A percentile compares a stretch with the other conserved stretches of the same genome.
These are phyloP conservation scores for Calcarius lapponicus DNA, from an alignment of 2,797 vertebrate species.

Conservation along the genomic window DNA sequence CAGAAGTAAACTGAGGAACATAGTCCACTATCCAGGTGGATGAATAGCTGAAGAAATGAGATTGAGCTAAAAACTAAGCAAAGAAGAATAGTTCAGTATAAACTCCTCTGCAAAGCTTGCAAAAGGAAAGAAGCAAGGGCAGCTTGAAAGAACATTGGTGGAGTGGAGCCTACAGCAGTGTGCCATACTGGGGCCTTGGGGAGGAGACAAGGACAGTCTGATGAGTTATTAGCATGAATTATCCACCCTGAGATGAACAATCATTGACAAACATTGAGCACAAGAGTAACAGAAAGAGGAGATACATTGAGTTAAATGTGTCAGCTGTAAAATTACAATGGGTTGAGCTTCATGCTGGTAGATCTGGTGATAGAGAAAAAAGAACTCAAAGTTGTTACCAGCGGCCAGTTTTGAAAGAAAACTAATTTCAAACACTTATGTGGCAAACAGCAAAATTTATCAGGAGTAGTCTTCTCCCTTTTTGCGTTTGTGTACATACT, in stretches of 20 bases:
- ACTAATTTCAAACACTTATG: background rate
- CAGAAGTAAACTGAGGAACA: background rate
- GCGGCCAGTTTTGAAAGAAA: background rate
- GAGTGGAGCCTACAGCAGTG: background rate
- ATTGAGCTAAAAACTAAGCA: background rate
- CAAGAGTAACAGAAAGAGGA: background rate
- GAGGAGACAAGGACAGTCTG: background rate
- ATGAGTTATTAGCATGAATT: background rate
- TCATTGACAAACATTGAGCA: background rate
- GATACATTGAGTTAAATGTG: background rate
- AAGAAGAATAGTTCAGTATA: background rate
- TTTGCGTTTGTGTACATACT: background rate
- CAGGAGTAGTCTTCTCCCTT: background rate
- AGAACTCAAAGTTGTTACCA: background rate
- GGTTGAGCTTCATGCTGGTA: background rate
- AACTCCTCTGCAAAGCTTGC: background rate
- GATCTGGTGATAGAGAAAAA: background rate
- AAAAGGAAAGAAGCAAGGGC: background rate
- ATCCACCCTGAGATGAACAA: background rate
- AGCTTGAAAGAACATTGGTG: background rate
- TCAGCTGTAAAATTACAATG: background rate
- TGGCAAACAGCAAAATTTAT: background rate
- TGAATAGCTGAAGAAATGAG: background rate
- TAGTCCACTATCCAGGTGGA: background rate
- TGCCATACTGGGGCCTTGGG: background rate